Evolutionary conservation across 2,888 invertebrate species (phyloP).

Genomic region (Mesochorus sp.): DNA sequence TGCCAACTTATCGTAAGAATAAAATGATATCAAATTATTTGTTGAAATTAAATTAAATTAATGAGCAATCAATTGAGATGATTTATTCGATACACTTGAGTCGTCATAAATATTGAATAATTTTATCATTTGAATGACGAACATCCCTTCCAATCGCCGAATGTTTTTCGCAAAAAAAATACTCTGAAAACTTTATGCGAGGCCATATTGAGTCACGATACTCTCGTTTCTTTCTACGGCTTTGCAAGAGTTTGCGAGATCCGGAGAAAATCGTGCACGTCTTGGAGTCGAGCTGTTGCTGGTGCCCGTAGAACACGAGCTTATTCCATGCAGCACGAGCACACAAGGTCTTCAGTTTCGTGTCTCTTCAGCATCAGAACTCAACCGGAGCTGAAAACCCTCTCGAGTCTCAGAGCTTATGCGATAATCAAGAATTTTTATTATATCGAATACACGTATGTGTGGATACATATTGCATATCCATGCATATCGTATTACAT

Average conservation of each 20-base stretch:
- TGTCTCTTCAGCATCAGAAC: slow-evolving; percentile 27
- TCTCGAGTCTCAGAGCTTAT: slow-evolving; percentile 34
- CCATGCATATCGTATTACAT: slow-evolving; percentile 5
- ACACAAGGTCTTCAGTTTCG: slow-evolving; percentile 12
- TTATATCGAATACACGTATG: neutral
- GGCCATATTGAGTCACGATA: neutral
- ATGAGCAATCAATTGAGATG: too few relatives aligned
- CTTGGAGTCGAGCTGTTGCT: neutral
- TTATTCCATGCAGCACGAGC: neutral
- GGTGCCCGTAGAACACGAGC: neutral
- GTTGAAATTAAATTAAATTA: too few relatives aligned
- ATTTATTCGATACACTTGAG: too few relatives aligned
- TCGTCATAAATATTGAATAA: neutral
- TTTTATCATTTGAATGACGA: neutral
- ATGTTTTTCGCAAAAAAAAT: neutral
- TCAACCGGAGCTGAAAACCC: slow-evolving; percentile 47
- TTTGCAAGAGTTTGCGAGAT: neutral
- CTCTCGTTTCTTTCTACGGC: neutral
- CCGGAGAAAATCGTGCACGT: neutral
- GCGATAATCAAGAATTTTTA: slow-evolving; percentile 17
- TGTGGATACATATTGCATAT: neutral
- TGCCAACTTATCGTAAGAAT: too few relatives aligned
- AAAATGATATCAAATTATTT: too few relatives aligned
- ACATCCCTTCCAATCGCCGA: neutral
- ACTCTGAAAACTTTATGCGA: neutral